Base-by-base conservation (phyloP, 2,888 invertebrate species). In the Proisotoma minuta region DNA sequence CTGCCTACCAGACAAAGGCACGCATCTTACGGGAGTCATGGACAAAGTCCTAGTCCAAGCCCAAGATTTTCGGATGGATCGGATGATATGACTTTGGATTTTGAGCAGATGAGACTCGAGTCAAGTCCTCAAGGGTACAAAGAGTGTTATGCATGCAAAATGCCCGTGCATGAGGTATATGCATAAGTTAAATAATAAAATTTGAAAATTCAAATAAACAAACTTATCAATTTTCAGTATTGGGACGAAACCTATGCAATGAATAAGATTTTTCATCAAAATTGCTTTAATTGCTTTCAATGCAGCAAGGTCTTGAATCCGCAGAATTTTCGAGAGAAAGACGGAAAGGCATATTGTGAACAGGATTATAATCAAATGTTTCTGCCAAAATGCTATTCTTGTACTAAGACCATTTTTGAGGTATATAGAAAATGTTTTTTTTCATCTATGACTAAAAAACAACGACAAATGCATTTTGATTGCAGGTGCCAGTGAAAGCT, bases 61-160 rank as follows among this genome's bases (percentile, higher is more conserved):
- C 43, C 43, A 12, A 15, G 43, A n/a, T 43, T 43, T 43, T 56
- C 27, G 22, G 39, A 29, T 12, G 56, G 43, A 15, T 56, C 56
- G 24, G 56, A 56, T 18, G 56, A 56, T 18, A 47, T 56, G 51
- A 27, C 61, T 53, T 52, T 51, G 52, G 26, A 64, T 52, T 54
- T 56, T 59, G 65, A 61, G 51, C 49, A 59, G 20, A 27, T 20
- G 63, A 57, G 47, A 51, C 56, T 57, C 48, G 34, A 58, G 24
- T 56, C 57, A 10, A 54, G 58, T 60, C 57, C 20, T 43, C 43
- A 43, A 22, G 52, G 54, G 10, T 67, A 69, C 52, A 18, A 58
- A 28, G 69, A 69, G 48, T 71, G 71, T 29, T 66, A 63, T 39
- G 60, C 67, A 10, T 71, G 71, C 68, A 71, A 71, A 62, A 60